Base-by-base conservation (phyloP, 2,888 invertebrate species). In the Pachliopta kotzebuea region DNA sequence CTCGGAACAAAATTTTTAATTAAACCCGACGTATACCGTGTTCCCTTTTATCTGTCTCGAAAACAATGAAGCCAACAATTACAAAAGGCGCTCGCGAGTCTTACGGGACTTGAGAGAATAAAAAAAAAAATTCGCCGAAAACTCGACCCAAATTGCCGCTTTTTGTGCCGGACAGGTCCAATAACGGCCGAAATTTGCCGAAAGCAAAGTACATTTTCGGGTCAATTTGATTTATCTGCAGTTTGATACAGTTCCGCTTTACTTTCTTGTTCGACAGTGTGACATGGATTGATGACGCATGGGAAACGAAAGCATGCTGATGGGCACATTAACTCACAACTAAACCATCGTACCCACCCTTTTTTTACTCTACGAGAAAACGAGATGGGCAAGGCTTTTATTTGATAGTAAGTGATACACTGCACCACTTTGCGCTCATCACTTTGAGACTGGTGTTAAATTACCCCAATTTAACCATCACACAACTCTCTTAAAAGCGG, bases 151-250 rank as follows among this genome's bases (percentile, higher is more conserved):
- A 88, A 90, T 89, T 85, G 83, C 78, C 20, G 42, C 76, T 86
- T 86, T 88, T 86, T 85, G 80, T 77, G 66, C 72, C 71, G 74
- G 72, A 71, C 76, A 74, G 74, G 75, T 72, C 77, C 78, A 82
- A 83, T 85, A 86, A 84, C 84, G 87, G 82, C 70, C 83, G 81
- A 86, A 89, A 84, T 88, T 86, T 84, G 87, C 88, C 85, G 86
- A 87, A 83, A 88, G 88, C 84, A 74, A 79, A 76, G 75, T 75
- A 69, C 58, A 68, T 69, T 79, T 83, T 84, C 74, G 79, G 89
- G 88, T 86, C 88, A 86, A 79, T 87, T 85, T 90, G 88, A 90
- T 89, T 89, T 88, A 88, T 88, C 75, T 80, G 78, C 79, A 74
- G 80, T 88, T 88, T 89, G 90, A 85, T 90, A 88, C 86, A 88